Evolutionary conservation across 2,113 vertebrate genomes (phyloP), one percentile per base, ranked within the genome.

Genomic region (Bufo bufo): DNA sequence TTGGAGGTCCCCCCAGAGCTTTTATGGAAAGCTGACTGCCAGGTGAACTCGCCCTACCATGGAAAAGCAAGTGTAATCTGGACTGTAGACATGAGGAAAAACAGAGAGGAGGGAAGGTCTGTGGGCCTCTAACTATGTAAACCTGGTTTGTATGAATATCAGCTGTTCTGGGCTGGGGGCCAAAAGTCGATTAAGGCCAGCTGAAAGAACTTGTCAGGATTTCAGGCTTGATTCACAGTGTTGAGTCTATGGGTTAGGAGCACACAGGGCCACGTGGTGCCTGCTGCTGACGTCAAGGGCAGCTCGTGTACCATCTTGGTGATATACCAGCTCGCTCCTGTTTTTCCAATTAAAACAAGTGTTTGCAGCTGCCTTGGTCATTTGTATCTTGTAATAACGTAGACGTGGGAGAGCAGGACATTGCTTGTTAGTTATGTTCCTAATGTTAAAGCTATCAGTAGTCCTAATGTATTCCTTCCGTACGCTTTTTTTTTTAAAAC

Each of bases 121-220:
- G 59, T 12, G 87, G 87, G 87, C 81, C 87, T 89, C 87, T n/a
- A 84, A 88, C 80, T 84, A 89, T 89, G 81, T 89, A 89, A 88
- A 89, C 82, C 87, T 89, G 87, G 81, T 89, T 89, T 84, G 84
- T 89, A 84, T 89, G 87, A 89, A 78, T 84, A 84, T 89, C 87
- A 89, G 87, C 87, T 89, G 87, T 89, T 89, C 81, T 89, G 87
- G 87, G 87, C 71, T 52, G 14, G 13, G 9, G 58, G 81, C 87
- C 87, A 89, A 77, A 45, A 77, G 87, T 89, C 87, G 72, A 84
- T 84, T 89, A 66, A 89, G 87, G 87, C 81, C 87, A 89, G 72
- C 72, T 89, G 87, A 89, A 84, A 89, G 71, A 83, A 83, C 66
- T 65, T 52, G 80, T 83, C 71, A 88, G 72, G 82, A 77, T 58